Conservation (phyloP, 2,113 vertebrate species). For the Psephotus haematonotus region DNA sequence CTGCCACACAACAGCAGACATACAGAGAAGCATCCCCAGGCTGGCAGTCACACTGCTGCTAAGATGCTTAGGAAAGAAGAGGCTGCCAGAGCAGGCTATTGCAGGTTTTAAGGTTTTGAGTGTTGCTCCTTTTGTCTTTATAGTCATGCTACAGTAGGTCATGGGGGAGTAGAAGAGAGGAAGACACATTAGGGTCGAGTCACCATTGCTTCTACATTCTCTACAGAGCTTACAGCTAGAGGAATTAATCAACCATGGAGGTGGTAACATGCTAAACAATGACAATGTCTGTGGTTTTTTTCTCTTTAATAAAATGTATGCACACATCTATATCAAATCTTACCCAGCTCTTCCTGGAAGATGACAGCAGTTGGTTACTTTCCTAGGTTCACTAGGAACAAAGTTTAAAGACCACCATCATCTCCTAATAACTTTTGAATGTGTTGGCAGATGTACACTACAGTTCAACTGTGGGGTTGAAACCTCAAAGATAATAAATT, state of each 20-base stretch:
- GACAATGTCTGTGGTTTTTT: background rate
- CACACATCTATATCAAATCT: background rate
- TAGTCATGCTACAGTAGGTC: background rate
- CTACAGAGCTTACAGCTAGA: background rate
- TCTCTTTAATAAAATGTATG: background rate
- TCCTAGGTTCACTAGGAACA: background rate
- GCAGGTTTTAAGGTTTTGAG: background rate
- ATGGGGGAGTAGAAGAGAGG: background rate
- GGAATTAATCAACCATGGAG: background rate
- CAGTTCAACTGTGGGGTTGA: background rate
- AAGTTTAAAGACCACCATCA: background rate
- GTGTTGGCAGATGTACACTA: background rate
- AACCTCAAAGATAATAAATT: background rate
- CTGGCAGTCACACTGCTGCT: background rate
- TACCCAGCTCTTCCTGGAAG: background rate
- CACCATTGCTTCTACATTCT: background rate
- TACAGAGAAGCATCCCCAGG: background rate
- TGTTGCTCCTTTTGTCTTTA: background rate
- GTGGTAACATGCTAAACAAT: background rate
- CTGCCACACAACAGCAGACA: background rate
- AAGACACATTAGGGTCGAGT: background rate
- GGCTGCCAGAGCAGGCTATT: background rate
- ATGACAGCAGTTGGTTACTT: background rate
- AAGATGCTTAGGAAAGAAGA: background rate
- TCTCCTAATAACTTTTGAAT: background rate